phyloP scores from a whole-genome alignment of 2,113 vertebrate genomes.

The Pandion haliaetus region DNA sequence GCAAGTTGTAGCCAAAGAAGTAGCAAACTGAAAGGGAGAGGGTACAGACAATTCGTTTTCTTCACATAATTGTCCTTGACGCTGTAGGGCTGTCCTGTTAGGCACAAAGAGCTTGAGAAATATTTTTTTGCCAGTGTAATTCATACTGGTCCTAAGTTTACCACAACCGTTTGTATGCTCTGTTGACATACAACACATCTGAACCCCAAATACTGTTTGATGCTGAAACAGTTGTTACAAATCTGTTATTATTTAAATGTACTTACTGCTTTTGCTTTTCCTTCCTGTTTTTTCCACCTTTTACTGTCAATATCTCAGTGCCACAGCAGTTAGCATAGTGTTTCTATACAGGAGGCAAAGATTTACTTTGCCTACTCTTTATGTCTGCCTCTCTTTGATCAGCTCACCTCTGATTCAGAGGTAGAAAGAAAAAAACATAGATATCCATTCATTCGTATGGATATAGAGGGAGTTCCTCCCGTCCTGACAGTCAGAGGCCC shows the following conservation, averaged over 20 bases:
- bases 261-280: not conserved
- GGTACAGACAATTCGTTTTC: not conserved
- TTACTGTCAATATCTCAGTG: not conserved
- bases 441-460: fast-evolving
- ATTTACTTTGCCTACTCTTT: not conserved
- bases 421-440: not conserved
- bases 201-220: not conserved
- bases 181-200: not conserved
- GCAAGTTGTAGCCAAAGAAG: not conserved
- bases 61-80: not conserved
- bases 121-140: not conserved
- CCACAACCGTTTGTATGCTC: not conserved
- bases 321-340: not conserved
- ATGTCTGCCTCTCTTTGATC: not conserved
- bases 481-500: not conserved
- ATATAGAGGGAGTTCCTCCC: not conserved
- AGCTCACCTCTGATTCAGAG: not conserved
- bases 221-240: not conserved
- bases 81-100: not conserved
- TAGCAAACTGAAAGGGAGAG: not conserved
- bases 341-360: not conserved
- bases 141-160: not conserved
- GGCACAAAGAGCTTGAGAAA: not conserved
- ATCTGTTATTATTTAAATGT: not conserved
- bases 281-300: not conserved